Percentiles rank a stretch among this genome's conserved stretches.
Conservation (phyloP, 2,113 vertebrate species). For the Vulpes vulpes region DNA sequence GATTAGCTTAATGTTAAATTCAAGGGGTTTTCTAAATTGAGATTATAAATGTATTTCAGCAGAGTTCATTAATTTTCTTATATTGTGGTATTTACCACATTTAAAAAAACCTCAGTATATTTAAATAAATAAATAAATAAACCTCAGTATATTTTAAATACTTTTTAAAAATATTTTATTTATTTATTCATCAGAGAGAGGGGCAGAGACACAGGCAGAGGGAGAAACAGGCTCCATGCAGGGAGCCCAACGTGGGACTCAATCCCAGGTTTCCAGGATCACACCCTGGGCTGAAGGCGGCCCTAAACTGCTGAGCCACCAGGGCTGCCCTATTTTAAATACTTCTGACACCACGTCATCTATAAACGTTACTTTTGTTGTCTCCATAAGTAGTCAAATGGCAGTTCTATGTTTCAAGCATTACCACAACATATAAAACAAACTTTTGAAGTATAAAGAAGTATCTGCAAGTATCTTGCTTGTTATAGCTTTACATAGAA, state of each 20-base stretch:
- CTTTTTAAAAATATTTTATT: no score
- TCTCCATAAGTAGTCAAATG: background rate
- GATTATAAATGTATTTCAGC: background rate
- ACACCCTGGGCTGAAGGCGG: no score
- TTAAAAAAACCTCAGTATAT: constrained; percentile 56
- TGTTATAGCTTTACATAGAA: constrained; percentile 48
- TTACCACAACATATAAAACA: background rate
- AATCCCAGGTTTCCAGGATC: no score
- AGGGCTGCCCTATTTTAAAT: background rate
- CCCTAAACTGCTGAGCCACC: no score
- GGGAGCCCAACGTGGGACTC: no score
- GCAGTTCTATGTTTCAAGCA: constrained; percentile 45
- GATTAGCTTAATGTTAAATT: constrained; percentile 40
- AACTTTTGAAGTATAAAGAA: constrained; percentile 47
- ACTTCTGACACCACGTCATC: constrained; percentile 16
- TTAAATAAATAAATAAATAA: background rate
- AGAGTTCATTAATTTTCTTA: constrained; percentile 35
- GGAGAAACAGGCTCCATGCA: no score
- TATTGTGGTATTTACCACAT: background rate
- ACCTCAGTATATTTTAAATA: no score
- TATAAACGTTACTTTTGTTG: constrained; percentile 28
- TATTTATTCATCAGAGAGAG: no score
- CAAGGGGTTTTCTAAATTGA: constrained; percentile 48
- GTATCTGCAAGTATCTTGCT: background rate
- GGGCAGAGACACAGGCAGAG: no score